Percentiles rank a stretch among this genome's conserved stretches.
These are phyloP conservation scores for Drosophila neutralis DNA, from an alignment of 2,888 invertebrate genomes.

Conservation along the genomic window DNA sequence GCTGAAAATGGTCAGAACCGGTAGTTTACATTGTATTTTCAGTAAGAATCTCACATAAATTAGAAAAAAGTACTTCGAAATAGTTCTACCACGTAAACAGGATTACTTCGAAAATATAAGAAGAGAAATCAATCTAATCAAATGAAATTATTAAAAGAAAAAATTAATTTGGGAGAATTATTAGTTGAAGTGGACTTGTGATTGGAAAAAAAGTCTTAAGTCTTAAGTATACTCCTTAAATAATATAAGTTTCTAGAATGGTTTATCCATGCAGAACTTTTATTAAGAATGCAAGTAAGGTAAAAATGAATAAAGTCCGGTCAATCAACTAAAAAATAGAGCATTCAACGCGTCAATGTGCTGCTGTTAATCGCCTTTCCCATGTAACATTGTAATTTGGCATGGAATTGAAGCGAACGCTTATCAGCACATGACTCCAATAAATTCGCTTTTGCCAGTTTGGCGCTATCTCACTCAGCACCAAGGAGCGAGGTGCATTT, in stretches of 20 bases:
- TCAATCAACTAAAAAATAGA: constrained; percentile 8
- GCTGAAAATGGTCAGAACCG: neutral
- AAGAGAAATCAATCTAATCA: neutral
- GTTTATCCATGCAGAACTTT: too few species aligned
- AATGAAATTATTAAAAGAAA: neutral
- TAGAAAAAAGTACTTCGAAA: neutral
- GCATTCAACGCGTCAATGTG: constrained; percentile 29
- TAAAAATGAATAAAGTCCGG: neutral
- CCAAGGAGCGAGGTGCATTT: constrained; percentile 49
- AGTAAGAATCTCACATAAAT: neutral
- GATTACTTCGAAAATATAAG: neutral
- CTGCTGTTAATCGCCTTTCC: constrained; percentile 6
- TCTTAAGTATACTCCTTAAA: neutral
- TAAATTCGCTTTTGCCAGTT: constrained; percentile 73
- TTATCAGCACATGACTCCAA: constrained; percentile 80
- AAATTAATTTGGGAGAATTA: neutral
- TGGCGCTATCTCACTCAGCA: constrained; percentile 68
- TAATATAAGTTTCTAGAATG: neutral
- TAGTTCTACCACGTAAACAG: neutral
- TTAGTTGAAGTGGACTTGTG: neutral
- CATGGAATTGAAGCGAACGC: constrained; percentile 67
- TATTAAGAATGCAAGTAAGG: too few species aligned
- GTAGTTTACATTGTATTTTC: neutral
- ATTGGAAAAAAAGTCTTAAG: neutral
- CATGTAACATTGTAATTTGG: constrained; percentile 77